phyloP scores from a whole-genome alignment of 1,140 invertebrate species.

The Scaptomyza hsui region DNA sequence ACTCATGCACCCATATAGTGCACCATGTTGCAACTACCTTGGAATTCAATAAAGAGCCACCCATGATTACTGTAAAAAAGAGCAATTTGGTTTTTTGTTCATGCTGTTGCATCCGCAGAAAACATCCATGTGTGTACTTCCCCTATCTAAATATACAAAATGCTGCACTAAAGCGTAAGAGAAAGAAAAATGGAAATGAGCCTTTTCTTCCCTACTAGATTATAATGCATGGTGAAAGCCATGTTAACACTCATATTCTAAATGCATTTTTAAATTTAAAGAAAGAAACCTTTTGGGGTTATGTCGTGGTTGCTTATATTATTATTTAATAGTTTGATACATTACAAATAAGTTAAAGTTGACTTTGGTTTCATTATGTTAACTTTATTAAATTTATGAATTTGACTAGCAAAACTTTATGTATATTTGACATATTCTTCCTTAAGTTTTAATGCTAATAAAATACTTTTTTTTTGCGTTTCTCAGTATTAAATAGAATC shows the following conservation, averaged over 20 bases:
- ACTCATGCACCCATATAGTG: neutral
- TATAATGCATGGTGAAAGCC: neutral
- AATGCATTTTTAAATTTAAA: neutral
- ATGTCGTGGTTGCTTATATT: too few relatives aligned
- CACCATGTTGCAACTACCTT: slow-evolving; percentile 17
- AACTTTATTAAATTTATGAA: too few relatives aligned
- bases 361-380: too few relatives aligned
- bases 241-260: neutral
- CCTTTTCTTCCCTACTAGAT: neutral
- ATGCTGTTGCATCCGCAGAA: slow-evolving; percentile 50
- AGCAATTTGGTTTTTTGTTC: slow-evolving; percentile 3
- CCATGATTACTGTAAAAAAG: slow-evolving; percentile 62
- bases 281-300: too few relatives aligned
- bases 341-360: too few relatives aligned
- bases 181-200: neutral
- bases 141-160: neutral
- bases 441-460: too few relatives aligned
- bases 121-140: slow-evolving; percentile 4
- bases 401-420: too few relatives aligned
- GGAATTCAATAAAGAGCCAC: slow-evolving; percentile 71
- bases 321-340: too few relatives aligned
- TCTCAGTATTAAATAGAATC: too few relatives aligned
- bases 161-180: neutral
- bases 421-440: too few relatives aligned
- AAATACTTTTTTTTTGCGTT: too few relatives aligned